A percentile compares a stretch with the other conserved stretches of the same genome.
These are phyloP conservation scores for Drosophila malerkotliana DNA, from an alignment of 1,140 invertebrate genomes.

Conservation along the genomic window DNA sequence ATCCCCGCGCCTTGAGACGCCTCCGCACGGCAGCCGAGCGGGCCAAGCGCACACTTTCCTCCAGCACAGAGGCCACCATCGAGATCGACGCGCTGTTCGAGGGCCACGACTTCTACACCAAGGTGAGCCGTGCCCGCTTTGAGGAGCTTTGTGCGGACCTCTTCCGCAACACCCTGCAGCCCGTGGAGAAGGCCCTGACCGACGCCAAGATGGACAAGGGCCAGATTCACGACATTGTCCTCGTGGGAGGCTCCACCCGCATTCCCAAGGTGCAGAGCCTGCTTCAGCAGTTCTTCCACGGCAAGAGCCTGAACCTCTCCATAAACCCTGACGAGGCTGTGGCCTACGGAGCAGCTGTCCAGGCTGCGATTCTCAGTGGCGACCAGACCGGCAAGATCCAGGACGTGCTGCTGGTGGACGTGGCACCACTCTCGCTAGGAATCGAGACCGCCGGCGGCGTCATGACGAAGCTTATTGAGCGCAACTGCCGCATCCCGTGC, in stretches of 20 bases:
- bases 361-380: constrained; percentile 90
- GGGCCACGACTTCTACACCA: constrained; percentile 83
- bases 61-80: constrained; percentile 88
- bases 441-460: constrained; percentile 86
- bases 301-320: constrained; percentile 88
- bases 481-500: constrained; percentile 87
- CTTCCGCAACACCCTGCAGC: constrained; percentile 87
- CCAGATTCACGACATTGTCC: constrained; percentile 87
- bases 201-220: constrained; percentile 91
- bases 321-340: constrained; percentile 92
- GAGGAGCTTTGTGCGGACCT: constrained; percentile 94
- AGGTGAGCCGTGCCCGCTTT: constrained; percentile 91
- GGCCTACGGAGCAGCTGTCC: constrained; percentile 89
- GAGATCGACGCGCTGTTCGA: constrained; percentile 90
- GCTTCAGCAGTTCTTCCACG: constrained; percentile 87
- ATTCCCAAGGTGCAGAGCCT: constrained; percentile 88
- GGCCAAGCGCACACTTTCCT: constrained; percentile 88
- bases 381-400: constrained; percentile 84
- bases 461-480: constrained; percentile 88
- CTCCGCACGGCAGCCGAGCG: constrained; percentile 90
- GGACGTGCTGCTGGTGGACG: constrained; percentile 85
- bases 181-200: constrained; percentile 89
- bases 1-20: constrained; percentile 90
- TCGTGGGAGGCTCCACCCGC: constrained; percentile 87
- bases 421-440: constrained; percentile 86